Evolutionary conservation across 2,888 invertebrate genomes (phyloP).

Genomic region (Cantharis rufa): DNA sequence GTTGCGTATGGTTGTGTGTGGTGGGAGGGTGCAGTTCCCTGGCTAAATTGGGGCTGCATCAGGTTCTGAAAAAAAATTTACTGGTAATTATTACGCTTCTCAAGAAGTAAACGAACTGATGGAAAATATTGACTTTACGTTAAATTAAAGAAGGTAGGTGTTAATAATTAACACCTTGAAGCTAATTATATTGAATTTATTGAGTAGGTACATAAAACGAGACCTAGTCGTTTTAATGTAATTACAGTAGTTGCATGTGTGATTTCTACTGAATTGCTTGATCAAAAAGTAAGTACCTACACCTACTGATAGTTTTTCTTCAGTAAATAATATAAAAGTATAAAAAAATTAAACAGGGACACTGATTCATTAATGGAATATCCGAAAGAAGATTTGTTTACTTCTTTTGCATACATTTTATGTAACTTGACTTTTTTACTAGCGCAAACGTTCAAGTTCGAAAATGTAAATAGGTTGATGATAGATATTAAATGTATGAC

Average conservation of each 20-base stretch:
- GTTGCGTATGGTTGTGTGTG: conserved; percentile 33
- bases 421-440: not conserved
- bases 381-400: not conserved
- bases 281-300: not conserved
- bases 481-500: not conserved
- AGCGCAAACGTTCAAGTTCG: not conserved
- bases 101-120: conserved; percentile 1
- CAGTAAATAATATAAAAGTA: not conserved
- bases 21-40: conserved; percentile 37
- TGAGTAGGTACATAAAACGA: not conserved
- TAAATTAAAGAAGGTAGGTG: not conserved
- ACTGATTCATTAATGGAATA: not conserved
- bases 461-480: not conserved
- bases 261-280: not conserved
- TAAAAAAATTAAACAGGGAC: not conserved
- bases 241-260: not conserved
- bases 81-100: not conserved
- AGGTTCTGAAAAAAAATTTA: conserved; percentile 35
- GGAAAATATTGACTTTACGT: not conserved
- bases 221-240: not conserved
- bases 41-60: conserved; percentile 42
- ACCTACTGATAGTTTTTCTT: not conserved
- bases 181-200: not conserved
- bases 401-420: not conserved
- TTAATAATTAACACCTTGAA: not conserved